Base-by-base conservation (phyloP, 2,113 vertebrate genomes). In the Corythornis madagascariensis region DNA sequence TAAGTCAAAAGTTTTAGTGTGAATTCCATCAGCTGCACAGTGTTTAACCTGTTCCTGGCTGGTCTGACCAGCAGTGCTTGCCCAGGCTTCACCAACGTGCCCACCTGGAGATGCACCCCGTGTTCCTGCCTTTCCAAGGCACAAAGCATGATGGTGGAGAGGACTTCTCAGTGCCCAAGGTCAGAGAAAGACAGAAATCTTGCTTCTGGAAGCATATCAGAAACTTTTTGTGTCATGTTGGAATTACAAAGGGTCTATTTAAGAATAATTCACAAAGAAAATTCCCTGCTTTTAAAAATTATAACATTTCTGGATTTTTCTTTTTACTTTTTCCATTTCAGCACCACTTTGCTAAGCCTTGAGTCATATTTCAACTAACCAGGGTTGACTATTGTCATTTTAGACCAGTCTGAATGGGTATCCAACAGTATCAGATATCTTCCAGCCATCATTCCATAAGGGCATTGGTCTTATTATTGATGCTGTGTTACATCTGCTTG, bases 121-220 rank as follows among this genome's bases (percentile, higher is more conserved):
- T 48, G 60, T 38, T 52, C 50, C 59, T n/a, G 40, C 25, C 22
- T 69, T 72, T 72, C 33, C 26, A 55, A 69, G 64, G 40, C 35
- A 9, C 35, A 1, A 2, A n/a, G 14, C 35, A 18, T 3, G 1
- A 9, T 6, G 19, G 6, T 60, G 16, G n/a, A 6, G 11, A 13
- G 59, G 40, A 56, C 21, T 60, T 24, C 16, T 50, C 38, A 13
- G 6, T 31, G 55, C 40, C 69, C 35, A 40, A 83, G 22, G 15
- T 29, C 18, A 71, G 61, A 74, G 73, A 52, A 73, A 29, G 10
- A 33, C 24, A 61, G n/a, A 70, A 14, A 12, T 77, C 26, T 17
- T 66, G 5, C 35, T 82, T 55, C 78, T 75, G 43, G 31, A 89
- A 66, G 7, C 24, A 24, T 56, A 16, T n/a, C 70, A 74, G 12